Conservation (phyloP, 2,113 vertebrate species). For the Zosterops japonicus region DNA sequence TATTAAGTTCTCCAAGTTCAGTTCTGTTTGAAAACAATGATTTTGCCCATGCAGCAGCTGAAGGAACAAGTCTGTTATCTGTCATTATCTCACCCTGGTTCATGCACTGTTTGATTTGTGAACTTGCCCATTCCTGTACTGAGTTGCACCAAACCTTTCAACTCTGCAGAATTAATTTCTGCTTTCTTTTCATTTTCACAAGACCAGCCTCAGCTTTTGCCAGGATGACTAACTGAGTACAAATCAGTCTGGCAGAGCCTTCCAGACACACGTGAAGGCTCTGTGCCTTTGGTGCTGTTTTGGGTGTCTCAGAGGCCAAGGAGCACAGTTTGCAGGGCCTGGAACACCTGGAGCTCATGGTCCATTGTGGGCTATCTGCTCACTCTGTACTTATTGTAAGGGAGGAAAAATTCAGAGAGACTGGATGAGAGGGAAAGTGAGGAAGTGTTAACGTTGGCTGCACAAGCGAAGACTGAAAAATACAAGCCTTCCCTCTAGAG, state of each 20-base stretch:
- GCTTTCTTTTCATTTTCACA: background rate
- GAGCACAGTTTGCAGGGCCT: background rate
- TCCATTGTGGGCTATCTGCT: background rate
- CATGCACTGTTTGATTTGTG: background rate
- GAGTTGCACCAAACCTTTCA: background rate
- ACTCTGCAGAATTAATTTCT: background rate
- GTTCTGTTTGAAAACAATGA: background rate
- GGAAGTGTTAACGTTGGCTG: background rate
- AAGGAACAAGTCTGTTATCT: background rate
- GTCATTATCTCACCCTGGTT: background rate
- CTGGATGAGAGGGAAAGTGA: background rate
- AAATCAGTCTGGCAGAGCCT: slow-evolving; percentile 6
- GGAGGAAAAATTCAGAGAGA: background rate
- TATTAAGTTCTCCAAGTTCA: background rate
- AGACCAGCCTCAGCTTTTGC: background rate
- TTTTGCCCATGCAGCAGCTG: background rate
- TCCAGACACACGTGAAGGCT: background rate
- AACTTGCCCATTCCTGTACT: background rate
- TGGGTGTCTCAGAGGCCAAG: background rate
- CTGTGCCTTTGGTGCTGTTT: background rate
- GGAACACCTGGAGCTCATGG: background rate
- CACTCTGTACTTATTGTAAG: background rate
- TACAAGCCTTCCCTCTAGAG: background rate
- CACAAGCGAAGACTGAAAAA: background rate
- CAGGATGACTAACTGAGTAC: background rate